Evolutionary conservation across 53 echinoderm and acorn worm species (phyloP).

Genomic region (Patiria pectinifera): DNA sequence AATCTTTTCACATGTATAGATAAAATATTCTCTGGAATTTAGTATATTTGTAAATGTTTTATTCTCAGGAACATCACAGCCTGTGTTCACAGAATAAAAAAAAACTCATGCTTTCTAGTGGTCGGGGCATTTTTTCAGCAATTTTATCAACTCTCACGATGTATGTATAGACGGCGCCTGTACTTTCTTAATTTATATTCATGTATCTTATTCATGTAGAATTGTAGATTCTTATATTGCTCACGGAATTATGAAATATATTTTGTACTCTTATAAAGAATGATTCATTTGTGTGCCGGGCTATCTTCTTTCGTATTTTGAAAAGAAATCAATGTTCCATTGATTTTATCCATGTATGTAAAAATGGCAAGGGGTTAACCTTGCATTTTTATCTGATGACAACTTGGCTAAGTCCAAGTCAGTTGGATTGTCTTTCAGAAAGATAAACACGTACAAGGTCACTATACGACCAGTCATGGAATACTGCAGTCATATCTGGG

Average conservation of each 20-base stretch:
- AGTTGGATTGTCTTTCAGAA: too few species aligned
- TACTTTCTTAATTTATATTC: slow-evolving; percentile 12
- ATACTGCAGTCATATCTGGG: too few species aligned
- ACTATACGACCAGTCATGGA: too few species aligned
- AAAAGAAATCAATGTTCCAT: neutral
- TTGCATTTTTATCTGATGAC: too few species aligned
- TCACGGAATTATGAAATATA: slow-evolving; percentile 45
- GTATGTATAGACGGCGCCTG: neutral
- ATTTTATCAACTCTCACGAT: neutral
- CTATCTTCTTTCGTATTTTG: neutral
- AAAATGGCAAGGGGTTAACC: too few species aligned
- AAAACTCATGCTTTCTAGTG: neutral
- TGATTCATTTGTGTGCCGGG: neutral
- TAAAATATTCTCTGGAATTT: neutral
- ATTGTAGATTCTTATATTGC: slow-evolving; percentile 34
- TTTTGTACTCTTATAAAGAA: slow-evolving; percentile 66
- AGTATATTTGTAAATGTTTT: neutral
- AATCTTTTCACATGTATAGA: neutral
- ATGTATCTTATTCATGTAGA: neutral
- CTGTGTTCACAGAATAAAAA: neutral
- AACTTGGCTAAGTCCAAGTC: too few species aligned
- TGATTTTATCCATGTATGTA: too few species aligned
- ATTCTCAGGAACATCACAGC: neutral
- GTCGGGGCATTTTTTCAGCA: neutral
- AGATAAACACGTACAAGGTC: too few species aligned